A percentile compares a stretch with the other conserved stretches of the same genome.
These are phyloP conservation scores for Tenthredo distinguenda DNA, from an alignment of 2,888 invertebrate species.

Conservation along the genomic window DNA sequence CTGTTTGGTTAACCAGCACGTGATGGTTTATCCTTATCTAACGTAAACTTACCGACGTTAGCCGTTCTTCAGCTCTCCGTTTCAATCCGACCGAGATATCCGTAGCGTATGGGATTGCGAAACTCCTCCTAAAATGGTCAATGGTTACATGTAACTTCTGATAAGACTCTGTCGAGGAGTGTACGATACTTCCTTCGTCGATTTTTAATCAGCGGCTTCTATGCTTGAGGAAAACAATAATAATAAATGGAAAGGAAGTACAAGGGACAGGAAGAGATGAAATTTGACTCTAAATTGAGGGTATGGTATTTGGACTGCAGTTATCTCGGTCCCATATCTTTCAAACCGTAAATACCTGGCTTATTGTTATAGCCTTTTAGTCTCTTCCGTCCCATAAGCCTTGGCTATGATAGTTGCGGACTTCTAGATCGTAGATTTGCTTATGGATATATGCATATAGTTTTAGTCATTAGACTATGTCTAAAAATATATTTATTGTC, in stretches of 20 bases:
- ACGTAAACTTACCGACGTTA: conserved; percentile 67
- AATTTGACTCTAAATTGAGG: background rate
- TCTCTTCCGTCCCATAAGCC: background rate
- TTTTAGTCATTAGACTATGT: background rate
- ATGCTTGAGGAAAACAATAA: too few species aligned
- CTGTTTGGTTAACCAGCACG: conserved; percentile 68
- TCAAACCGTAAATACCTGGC: background rate
- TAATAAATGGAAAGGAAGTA: too few species aligned
- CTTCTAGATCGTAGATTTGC: conserved; percentile 24
- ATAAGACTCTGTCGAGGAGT: background rate
- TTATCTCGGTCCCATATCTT: conserved; percentile 4
- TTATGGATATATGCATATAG: background rate
- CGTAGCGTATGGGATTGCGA: conserved; percentile 25
- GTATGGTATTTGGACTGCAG: background rate
- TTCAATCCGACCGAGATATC: conserved; percentile 36
- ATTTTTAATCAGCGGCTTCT: too few species aligned
- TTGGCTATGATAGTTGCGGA: background rate
- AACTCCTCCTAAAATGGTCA: conserved; percentile 54
- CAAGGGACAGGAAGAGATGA: background rate
- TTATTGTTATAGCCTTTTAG: background rate
- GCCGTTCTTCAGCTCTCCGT: conserved; percentile 61
- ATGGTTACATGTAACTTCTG: background rate
- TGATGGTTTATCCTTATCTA: conserved; percentile 69
- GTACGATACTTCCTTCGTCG: too few species aligned
- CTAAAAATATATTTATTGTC: conserved; percentile 35